Base-by-base conservation (phyloP, 1,140 invertebrate species). In the Monomorium pharaonis region DNA sequence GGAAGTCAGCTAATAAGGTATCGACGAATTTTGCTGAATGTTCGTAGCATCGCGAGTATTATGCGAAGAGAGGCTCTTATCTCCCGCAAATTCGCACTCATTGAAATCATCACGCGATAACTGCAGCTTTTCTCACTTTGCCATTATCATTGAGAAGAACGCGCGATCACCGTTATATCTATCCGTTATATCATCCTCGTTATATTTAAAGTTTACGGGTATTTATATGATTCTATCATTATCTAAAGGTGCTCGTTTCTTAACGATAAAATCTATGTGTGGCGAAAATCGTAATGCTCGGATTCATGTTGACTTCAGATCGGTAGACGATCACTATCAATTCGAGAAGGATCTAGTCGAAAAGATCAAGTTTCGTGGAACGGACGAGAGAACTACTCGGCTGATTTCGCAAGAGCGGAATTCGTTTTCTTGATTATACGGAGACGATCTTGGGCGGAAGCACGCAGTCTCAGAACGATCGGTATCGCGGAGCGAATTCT, bases 281-380 rank as follows among this genome's bases (percentile, higher is more conserved):
- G 65, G 30, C 33, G 30, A 56, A 24, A 63, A 58, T 86, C 58
- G 24, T 30, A 74, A 85, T 56, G 49, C 74, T 85, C 44, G 12
- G 42, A 24, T 14, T 63, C 10, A 16, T 33, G 9, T n/a, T n/a
- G 62, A 42, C 2, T n/a, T n/a, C 30, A 12, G 56, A 87, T 84
- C 80, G 24, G 4, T 42, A 37, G 47, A 54, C 70, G 84, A 86
- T 86, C 65, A 27, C 72, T 88, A 88, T 89, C 84, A 37, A 49
- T 51, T 88, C 44, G 65, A 65, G 84, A 75, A 83, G 74, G 76
- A 86, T 89, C 49, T 76, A 85, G 24, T 86, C 56, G 76, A 89
- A 86, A 89, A 87, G 84, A 89, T 89, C 72, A 77, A 83, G 87
- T 86, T 89, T 89, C 84, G 60, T 33, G 58, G 44, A 86, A 89